Evolutionary conservation across 2,113 vertebrate species (phyloP).

Genomic region (Pangasianodon gigas): DNA sequence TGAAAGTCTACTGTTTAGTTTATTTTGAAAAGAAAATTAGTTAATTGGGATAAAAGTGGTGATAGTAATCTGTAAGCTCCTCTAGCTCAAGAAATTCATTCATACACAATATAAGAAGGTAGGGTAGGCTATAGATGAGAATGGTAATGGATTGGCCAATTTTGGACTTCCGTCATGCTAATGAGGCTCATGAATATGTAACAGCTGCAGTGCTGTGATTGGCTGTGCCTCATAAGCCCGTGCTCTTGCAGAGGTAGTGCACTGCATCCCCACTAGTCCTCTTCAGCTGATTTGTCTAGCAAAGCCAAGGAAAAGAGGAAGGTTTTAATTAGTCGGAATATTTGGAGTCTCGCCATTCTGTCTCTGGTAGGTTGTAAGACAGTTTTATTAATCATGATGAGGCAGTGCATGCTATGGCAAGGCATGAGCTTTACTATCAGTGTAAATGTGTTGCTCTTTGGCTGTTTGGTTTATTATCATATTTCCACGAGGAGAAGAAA

Average conservation of each 20-base stretch:
- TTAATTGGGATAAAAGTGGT: neutral
- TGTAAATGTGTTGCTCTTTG: neutral
- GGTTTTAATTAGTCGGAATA: neutral
- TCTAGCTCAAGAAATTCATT: neutral
- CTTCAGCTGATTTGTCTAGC: neutral
- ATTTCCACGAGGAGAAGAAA: neutral
- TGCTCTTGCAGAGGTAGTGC: conserved; percentile 5
- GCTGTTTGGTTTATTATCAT: neutral
- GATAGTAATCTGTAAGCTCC: neutral
- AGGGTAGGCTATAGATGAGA: neutral
- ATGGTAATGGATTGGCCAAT: neutral
- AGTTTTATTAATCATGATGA: neutral
- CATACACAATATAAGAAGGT: neutral
- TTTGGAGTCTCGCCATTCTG: conserved; percentile 23
- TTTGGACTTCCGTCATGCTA: neutral
- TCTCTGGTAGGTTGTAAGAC: conserved; percentile 42
- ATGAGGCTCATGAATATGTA: conserved; percentile 54
- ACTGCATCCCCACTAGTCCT: neutral
- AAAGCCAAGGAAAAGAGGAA: neutral
- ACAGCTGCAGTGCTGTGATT: conserved; percentile 4
- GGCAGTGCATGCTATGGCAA: neutral
- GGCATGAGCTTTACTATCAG: neutral
- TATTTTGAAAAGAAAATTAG: neutral
- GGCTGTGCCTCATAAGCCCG: conserved; percentile 64
- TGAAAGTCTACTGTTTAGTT: neutral